Evolutionary conservation across 2,888 invertebrate species (phyloP).

Genomic region (Beris chalybata): DNA sequence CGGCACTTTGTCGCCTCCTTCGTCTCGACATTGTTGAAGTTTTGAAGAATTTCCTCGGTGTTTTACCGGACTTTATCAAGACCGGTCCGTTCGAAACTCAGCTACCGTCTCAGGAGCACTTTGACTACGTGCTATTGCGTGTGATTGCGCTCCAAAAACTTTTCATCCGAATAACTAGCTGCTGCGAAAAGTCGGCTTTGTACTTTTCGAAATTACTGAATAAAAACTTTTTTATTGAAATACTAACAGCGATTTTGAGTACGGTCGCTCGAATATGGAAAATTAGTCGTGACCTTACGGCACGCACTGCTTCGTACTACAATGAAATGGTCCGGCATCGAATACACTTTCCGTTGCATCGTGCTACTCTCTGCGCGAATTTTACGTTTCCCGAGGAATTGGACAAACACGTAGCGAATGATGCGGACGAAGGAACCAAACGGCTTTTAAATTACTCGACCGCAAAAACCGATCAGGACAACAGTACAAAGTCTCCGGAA

Average conservation of each 20-base stretch:
- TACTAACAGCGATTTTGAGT: constrained; percentile 47
- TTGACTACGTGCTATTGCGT: constrained; percentile 48
- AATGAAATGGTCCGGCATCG: constrained; percentile 42
- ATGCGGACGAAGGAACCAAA: too few relatives aligned
- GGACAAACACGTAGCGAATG: constrained; percentile 17
- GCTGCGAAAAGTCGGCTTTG: constrained; percentile 46
- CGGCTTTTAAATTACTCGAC: too few relatives aligned
- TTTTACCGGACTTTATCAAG: constrained; percentile 46
- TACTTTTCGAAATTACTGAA: constrained; percentile 48
- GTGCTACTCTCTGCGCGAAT: constrained; percentile 40
- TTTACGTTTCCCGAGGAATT: constrained; percentile 43
- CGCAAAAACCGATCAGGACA: too few relatives aligned
- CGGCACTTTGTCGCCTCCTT: constrained; percentile 49
- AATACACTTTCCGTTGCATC: constrained; percentile 44
- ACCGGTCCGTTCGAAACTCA: constrained; percentile 42
- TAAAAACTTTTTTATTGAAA: constrained; percentile 50
- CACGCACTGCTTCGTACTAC: constrained; percentile 45
- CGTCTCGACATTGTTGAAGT: constrained; percentile 47
- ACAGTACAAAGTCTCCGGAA: too few relatives aligned
- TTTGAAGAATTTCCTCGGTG: constrained; percentile 46
- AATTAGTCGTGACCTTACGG: constrained; percentile 43
- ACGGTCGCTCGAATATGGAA: constrained; percentile 47
- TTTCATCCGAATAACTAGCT: constrained; percentile 46
- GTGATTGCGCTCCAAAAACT: constrained; percentile 46
- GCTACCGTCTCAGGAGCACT: constrained; percentile 47